Conservation (phyloP, 37 sponge, comb jelly and placozoan species). For the Eunapius fragilis region DNA sequence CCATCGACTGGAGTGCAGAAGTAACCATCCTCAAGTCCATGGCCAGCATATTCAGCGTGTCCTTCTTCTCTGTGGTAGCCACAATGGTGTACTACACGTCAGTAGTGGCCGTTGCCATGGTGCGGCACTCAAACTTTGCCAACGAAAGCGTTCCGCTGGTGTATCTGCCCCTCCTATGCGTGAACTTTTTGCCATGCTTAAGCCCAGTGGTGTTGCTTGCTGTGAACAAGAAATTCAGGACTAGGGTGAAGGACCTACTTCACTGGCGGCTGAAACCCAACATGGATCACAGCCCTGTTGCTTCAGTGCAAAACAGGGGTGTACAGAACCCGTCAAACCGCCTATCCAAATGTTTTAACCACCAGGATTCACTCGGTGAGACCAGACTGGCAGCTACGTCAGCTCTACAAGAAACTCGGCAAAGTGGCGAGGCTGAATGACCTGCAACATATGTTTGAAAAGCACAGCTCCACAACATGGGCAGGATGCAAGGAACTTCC, state of each 20-base stretch:
- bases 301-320: not conserved
- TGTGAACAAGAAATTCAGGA: not conserved
- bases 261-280: not conserved
- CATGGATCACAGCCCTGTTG: not conserved
- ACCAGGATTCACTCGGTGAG: not conserved
- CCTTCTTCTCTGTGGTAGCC: not conserved
- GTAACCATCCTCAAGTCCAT: not conserved
- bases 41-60: not conserved
- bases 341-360: not conserved
- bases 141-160: not conserved
- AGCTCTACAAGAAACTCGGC: not conserved
- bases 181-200: not conserved
- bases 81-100: not conserved
- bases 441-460: too few relatives aligned
- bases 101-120: not conserved
- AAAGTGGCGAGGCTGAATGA: not conserved
- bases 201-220: not conserved
- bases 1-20: not conserved
- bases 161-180: not conserved
- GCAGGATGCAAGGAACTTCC: too few relatives aligned
- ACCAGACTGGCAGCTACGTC: not conserved
- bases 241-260: not conserved
- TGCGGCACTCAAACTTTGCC: not conserved
- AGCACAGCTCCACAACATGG: too few relatives aligned
- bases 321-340: not conserved